These are phyloP conservation scores for Otus sunia DNA, from an alignment of 2,113 vertebrate species.

Conservation along the genomic window DNA sequence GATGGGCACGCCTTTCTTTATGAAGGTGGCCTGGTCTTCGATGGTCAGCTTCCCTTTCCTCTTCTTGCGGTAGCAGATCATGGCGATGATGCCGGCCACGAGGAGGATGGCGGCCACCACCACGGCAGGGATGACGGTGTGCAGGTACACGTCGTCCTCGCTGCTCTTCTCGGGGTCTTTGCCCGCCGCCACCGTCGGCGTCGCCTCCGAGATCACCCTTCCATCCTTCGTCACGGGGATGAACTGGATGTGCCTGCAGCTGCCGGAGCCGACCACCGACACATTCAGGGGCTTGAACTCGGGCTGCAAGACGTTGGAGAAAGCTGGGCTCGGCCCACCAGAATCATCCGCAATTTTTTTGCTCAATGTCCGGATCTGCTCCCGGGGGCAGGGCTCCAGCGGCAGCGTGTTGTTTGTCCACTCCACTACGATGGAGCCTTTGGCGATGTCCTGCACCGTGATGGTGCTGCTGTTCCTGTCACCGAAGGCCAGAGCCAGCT, in stretches of 20 bases:
- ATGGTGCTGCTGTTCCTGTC: slow-evolving; percentile 93
- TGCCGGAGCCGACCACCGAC: slow-evolving; percentile 81
- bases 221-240: slow-evolving; percentile 74
- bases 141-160: slow-evolving; percentile 90
- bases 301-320: slow-evolving; percentile 85
- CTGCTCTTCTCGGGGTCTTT: slow-evolving; percentile 85
- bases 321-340: slow-evolving; percentile 78
- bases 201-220: slow-evolving; percentile 50
- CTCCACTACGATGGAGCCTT: slow-evolving; percentile 90
- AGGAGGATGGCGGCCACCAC: slow-evolving; percentile 94
- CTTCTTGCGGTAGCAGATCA: slow-evolving; percentile 97
- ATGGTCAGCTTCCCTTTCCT: slow-evolving; percentile 93
- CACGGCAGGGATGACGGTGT: slow-evolving; percentile 93
- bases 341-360: slow-evolving; percentile 82
- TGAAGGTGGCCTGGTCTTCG: slow-evolving; percentile 97
- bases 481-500: slow-evolving; percentile 87
- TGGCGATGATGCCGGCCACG: slow-evolving; percentile 92
- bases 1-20: slow-evolving; percentile 96
- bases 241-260: slow-evolving; percentile 85
- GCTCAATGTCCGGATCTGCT: slow-evolving; percentile 84
- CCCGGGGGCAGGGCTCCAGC: slow-evolving; percentile 86
- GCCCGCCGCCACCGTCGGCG: slow-evolving; percentile 70
- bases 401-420: slow-evolving; percentile 94
- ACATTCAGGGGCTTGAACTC: slow-evolving; percentile 89
- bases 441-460: slow-evolving; percentile 84